Base-by-base conservation (phyloP, 2,888 invertebrate genomes). In the Candidula unifasciata region DNA sequence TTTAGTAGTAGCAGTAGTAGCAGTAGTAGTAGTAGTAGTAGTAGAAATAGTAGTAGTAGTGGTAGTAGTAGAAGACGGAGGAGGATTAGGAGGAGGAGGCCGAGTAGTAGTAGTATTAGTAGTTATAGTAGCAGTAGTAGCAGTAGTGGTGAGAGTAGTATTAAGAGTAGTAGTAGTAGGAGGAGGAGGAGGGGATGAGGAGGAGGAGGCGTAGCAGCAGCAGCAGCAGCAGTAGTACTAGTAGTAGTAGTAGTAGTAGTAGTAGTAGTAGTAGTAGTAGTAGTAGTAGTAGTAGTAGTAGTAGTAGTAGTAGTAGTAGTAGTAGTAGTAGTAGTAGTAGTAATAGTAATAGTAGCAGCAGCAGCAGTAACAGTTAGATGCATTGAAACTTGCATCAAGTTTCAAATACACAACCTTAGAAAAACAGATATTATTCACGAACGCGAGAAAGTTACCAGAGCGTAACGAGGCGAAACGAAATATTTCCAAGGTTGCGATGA, bases 191-290 rank as follows among this genome's bases (percentile, higher is more conserved):
- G 24, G 16, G 8, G 37, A 18, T n/a, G n/a, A 44, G 27, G 16
- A 37, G 35, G 10, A 37, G 27, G 16, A 21, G n/a, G 6, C 6
- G 64, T 64, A 24, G n/a, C 21, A 64, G 64, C 21, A 27, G 64
- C 18, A n/a, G n/a, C 21, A n/a, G 64, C 6, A 27, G 64, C 5
- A 64, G 44, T 44, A 44, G 44, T 44, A 44, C 5, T n/a, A 44
- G 1, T 44, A 66, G 66, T 66, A 66, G 71, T 71, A 71, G 71
- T 71, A 71, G 8, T 30, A 71, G 71, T 71, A 71, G 5, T 30
- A 71, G 71, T 71, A 71, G 71, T 73, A 35, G 33, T 71, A 71
- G 71, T 30, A 71, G 71, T 71, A 71, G 71, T 71, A 74, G 30
- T 74, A 74, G 74, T n/a, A 74, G 74, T 52, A 74, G 30, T n/a